Conservation (phyloP, 1,140 invertebrate species). For the Solenopsis fugax region DNA sequence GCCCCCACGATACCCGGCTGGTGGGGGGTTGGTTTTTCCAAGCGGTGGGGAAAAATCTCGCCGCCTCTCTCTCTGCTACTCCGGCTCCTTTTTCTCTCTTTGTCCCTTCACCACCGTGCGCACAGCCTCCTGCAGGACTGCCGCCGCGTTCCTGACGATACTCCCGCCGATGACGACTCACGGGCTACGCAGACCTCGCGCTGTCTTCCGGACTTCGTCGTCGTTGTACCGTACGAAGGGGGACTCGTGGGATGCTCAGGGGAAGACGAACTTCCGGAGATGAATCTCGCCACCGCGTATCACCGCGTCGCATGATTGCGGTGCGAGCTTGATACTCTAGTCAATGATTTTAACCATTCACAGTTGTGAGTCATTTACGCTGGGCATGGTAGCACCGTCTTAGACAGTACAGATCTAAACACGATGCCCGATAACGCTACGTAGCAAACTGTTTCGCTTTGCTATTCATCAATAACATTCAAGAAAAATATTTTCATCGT, state of each 20-base stretch:
- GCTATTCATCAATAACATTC: not conserved
- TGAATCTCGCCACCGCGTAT: slow-evolving; percentile 51
- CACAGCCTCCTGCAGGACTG: slow-evolving; percentile 61
- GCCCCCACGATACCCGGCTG: slow-evolving; percentile 66
- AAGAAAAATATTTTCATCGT: slow-evolving; percentile 19
- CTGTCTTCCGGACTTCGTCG: slow-evolving; percentile 59
- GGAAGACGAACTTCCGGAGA: slow-evolving; percentile 36
- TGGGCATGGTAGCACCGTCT: not conserved
- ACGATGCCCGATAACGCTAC: not conserved
- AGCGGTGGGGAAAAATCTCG: slow-evolving; percentile 81
- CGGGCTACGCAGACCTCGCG: slow-evolving; percentile 60
- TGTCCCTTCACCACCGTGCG: slow-evolving; percentile 46
- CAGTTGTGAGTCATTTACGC: not conserved
- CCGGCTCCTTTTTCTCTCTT: slow-evolving; percentile 46
- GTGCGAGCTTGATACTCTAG: not conserved
- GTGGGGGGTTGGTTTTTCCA: slow-evolving; percentile 79
- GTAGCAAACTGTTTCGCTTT: not conserved
- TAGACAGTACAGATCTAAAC: not conserved
- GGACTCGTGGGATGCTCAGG: slow-evolving; percentile 43
- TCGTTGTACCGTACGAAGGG: slow-evolving; percentile 45
- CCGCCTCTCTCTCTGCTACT: slow-evolving; percentile 42
- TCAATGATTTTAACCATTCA: not conserved
- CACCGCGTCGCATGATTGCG: slow-evolving; percentile 44
- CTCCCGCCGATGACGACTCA: slow-evolving; percentile 67
- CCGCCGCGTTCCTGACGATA: slow-evolving; percentile 67